Conservation (phyloP, 2,113 vertebrate genomes). For the Serinus canaria region DNA sequence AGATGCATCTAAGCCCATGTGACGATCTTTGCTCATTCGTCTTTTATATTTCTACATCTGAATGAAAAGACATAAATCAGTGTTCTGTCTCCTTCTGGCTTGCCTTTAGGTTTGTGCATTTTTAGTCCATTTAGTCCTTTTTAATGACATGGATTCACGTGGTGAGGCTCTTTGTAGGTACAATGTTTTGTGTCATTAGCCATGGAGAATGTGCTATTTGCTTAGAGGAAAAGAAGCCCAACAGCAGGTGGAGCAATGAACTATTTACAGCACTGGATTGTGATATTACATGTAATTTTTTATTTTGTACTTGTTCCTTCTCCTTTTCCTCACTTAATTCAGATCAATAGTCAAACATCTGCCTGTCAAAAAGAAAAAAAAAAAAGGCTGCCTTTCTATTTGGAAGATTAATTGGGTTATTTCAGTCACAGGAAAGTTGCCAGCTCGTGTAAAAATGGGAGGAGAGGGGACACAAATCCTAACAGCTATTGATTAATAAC, state of each 20-base stretch:
- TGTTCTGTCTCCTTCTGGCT: background rate
- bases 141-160: background rate
- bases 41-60: background rate
- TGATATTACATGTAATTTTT: background rate
- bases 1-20: background rate
- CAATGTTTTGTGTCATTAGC: background rate
- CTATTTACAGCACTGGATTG: background rate
- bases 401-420: slow-evolving; percentile 42
- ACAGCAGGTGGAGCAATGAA: slow-evolving; percentile 54
- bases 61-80: slow-evolving; percentile 15
- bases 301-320: background rate
- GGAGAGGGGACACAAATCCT: slow-evolving; percentile 13
- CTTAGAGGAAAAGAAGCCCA: background rate
- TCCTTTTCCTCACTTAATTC: background rate
- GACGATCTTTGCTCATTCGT: background rate
- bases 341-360: slow-evolving; percentile 34
- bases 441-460: background rate
- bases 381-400: background rate
- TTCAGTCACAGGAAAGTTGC: slow-evolving; percentile 16
- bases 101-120: background rate
- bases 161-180: background rate
- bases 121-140: background rate
- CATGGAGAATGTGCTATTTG: background rate
- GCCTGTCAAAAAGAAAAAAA: background rate
- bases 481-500: slow-evolving; percentile 42